Base-by-base conservation (phyloP, 2,888 invertebrate genomes). In the Callosobruchus maculatus region DNA sequence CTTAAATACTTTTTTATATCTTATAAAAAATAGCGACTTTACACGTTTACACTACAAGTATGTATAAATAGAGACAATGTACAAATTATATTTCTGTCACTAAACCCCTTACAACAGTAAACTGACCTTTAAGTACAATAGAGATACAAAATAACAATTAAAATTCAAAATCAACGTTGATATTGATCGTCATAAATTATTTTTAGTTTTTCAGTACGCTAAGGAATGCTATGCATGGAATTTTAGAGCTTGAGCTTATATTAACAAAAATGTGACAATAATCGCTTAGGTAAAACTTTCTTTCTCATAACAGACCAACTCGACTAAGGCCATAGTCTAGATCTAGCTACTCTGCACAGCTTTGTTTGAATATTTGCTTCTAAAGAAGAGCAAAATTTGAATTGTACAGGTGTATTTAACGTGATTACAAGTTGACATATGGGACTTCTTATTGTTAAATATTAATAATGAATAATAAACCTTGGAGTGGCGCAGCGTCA, bases 51-150 rank as follows among this genome's bases (percentile, higher is more conserved):
- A 69, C 22, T 69, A 72, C 72, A 69, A 22, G 77, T 73, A 78
- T 78, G 77, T 80, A 80, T 77, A 71, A 67, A 71, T 71, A 67
- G 31, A 79, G 73, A 71, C 20, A 77, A 79, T 80, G 76, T 79
- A 80, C 78, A 81, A 21, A 71, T 20, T 76, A 26, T 22, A 31
- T 49, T 71, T 26, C 77, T 77, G 78, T 77, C 77, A 80, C 77
- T 78, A 73, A 78, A 79, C 78, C 81, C 81, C 80, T 79, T 70
- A 22, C 21, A 67, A 68, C 22, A 77, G 70, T 70, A 71, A 81
- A 82, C 80, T 82, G 82, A 80, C 80, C 81, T 79, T 81, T 80
- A 77, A 22, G 22, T 21, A 68, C 22, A 68, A 49, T 68, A 68
- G 68, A 22, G 13, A 68, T 22, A 68, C 7, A 21, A 3, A 22